Evolutionary conservation across 2,797 vertebrate genomes (phyloP).

Genomic region (Phalanger gymnotis): DNA sequence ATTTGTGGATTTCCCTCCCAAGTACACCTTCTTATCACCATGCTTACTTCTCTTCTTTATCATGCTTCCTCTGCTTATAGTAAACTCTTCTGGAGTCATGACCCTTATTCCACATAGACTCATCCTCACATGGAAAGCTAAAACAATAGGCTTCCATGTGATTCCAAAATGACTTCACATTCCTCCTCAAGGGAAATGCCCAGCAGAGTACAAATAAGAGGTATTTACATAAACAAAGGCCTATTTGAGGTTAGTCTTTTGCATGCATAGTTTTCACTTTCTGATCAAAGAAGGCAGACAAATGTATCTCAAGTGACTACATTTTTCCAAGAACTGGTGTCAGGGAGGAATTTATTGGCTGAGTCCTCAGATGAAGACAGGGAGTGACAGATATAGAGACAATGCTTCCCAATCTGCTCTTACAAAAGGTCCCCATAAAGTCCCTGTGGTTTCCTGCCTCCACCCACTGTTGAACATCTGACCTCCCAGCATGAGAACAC

Average conservation of each 20-base stretch:
- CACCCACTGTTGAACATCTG: background rate
- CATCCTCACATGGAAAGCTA: background rate
- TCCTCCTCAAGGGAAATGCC: background rate
- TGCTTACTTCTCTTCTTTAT: background rate
- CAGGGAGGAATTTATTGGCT: background rate
- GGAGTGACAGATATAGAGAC: background rate
- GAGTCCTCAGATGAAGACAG: background rate
- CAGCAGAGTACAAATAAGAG: background rate
- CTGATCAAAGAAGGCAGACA: background rate
- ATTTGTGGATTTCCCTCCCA: background rate
- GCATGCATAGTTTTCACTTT: background rate
- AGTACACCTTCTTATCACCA: background rate
- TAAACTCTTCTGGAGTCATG: background rate
- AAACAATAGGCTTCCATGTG: background rate
- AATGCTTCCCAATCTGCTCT: background rate
- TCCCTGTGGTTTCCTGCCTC: background rate
- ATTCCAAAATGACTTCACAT: background rate
- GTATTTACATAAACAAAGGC: background rate
- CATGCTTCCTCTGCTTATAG: background rate
- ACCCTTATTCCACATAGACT: background rate
- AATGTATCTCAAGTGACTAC: background rate
- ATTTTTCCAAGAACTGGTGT: background rate
- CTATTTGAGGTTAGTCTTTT: background rate
- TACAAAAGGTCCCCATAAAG: background rate
- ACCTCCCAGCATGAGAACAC: background rate